These are phyloP conservation scores for Drosophila infuscata DNA, from an alignment of 2,888 invertebrate species.

Conservation along the genomic window DNA sequence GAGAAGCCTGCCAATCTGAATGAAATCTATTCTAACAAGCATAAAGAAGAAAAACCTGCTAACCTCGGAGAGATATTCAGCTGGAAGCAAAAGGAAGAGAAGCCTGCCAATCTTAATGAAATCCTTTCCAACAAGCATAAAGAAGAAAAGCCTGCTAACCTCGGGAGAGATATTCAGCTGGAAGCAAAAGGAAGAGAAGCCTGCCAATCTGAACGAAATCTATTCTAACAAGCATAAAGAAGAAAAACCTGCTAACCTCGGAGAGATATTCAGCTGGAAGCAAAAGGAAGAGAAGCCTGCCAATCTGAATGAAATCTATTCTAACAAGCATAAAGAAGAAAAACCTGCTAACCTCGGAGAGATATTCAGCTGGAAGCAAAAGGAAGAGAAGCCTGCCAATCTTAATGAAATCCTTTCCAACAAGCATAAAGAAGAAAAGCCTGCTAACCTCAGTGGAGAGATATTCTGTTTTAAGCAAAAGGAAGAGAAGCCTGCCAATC, in stretches of 20 bases:
- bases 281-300: not conserved
- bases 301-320: not conserved
- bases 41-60: not conserved
- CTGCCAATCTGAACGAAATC: too few species aligned
- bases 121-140: not conserved
- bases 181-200: slow-evolving; percentile 13
- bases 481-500: not conserved
- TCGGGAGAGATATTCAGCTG: not conserved
- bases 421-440: slow-evolving; percentile 5
- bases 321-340: not conserved
- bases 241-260: not conserved
- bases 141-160: not conserved
- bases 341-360: not conserved
- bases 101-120: not conserved
- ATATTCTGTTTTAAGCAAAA: not conserved
- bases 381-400: not conserved
- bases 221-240: not conserved
- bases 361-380: not conserved
- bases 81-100: not conserved
- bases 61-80: not conserved
- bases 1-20: too few species aligned
- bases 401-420: not conserved
- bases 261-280: not conserved
- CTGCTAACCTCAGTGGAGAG: not conserved
- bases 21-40: too few species aligned